Evolutionary conservation across 2,888 invertebrate species (phyloP).

Genomic region (Synanthedon tipuliformis): DNA sequence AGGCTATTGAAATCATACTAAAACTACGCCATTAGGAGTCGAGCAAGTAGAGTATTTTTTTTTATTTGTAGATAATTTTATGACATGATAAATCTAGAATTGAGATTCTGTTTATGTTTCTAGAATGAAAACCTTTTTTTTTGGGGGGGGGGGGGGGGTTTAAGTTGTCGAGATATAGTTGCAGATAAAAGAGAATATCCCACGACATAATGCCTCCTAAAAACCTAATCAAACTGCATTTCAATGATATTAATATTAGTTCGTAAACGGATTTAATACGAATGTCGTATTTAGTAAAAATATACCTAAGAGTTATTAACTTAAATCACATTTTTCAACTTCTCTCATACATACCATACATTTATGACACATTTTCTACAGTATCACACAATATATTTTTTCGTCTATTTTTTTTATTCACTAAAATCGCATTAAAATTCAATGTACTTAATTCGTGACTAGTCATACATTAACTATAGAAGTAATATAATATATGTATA

Average conservation of each 20-base stretch:
- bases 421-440: constrained; percentile 27
- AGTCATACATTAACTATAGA: constrained; percentile 26
- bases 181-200: neutral
- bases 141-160: too few species aligned
- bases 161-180: too few species aligned
- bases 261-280: constrained; percentile 3
- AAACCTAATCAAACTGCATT: constrained; percentile 8
- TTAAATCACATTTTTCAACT: constrained; percentile 54
- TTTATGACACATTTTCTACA: constrained; percentile 31
- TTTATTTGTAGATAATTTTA: too few species aligned
- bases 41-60: too few species aligned
- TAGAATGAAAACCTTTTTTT: too few species aligned
- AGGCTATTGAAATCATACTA: too few species aligned
- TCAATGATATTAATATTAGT: constrained; percentile 3
- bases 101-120: too few species aligned
- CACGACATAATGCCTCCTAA: constrained; percentile 22
- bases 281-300: constrained; percentile 13
- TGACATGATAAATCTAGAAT: too few species aligned
- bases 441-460: constrained; percentile 33
- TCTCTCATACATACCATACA: constrained; percentile 22
- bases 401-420: constrained; percentile 15
- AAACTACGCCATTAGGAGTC: too few species aligned
- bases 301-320: constrained; percentile 31
- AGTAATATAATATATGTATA: neutral
- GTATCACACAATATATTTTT: constrained; percentile 38